Evolutionary conservation across 2,888 invertebrate genomes (phyloP).

Genomic region (Zaprionus bogoriensis): DNA sequence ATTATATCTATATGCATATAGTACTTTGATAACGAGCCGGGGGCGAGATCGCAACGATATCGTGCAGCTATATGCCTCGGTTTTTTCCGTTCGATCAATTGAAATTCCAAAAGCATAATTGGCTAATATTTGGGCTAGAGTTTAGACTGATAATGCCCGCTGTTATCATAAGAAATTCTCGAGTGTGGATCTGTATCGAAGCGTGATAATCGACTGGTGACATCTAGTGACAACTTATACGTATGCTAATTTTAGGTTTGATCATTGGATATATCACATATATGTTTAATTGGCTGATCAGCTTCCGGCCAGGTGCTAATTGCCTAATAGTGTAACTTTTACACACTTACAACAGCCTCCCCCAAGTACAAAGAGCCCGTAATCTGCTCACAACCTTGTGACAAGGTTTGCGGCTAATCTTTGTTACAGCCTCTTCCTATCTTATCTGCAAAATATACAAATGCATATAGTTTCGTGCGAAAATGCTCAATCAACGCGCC

Average conservation of each 20-base stretch:
- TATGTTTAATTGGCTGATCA: background rate
- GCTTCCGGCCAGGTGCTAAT: constrained; percentile 33
- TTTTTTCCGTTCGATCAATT: constrained; percentile 32
- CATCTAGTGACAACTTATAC: constrained; percentile 27
- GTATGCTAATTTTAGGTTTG: background rate
- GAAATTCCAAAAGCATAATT: constrained; percentile 7
- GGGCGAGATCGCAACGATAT: background rate
- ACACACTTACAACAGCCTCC: background rate
- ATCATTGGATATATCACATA: background rate
- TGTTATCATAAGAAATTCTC: constrained; percentile 10
- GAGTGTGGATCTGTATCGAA: background rate
- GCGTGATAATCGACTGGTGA: constrained; percentile 24
- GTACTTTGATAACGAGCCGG: constrained; percentile 15
- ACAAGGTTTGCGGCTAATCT: constrained; percentile 5
- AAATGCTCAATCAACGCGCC: constrained; percentile 26
- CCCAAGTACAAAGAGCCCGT: background rate
- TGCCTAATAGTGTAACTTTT: background rate
- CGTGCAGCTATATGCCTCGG: no score
- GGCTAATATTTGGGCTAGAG: constrained; percentile 48
- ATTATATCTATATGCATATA: background rate
- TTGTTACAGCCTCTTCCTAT: constrained; percentile 10
- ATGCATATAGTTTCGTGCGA: background rate
- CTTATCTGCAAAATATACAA: constrained; percentile 17
- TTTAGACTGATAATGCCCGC: constrained; percentile 22
- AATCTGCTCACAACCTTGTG: constrained; percentile 12